Evolutionary conservation across 1,140 invertebrate species (phyloP), one percentile per base, ranked within the genome.

Genomic region (Pinna nobilis): DNA sequence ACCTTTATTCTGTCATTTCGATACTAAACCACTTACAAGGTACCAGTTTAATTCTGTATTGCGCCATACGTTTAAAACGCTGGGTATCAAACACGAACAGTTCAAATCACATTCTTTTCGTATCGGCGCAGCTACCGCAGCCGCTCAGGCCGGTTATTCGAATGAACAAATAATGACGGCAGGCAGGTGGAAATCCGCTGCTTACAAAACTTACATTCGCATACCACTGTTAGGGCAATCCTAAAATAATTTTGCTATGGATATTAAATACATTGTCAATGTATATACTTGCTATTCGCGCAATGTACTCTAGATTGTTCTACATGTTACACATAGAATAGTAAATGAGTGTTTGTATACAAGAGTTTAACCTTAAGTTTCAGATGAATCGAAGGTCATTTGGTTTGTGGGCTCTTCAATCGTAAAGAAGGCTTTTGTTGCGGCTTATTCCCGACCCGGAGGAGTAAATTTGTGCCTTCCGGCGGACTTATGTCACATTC

Each of bases 1-100:
- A 44, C 20, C 20, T 13, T 30, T 64, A 9, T 64, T 64, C 28
- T 64, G 60, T 30, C 60, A 64, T 33, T 64, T 47, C 20, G 33
- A 20, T 41, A 41, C 37, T 5, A 6, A n/a, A 15, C 44, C 30
- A 32, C 30, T 66, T 28, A 51, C 63, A 3, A 4, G 63, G 28
- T 50, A 23, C 35, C 63, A 66, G 20, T 66, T 66, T 33, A 50
- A 44, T 18, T 3, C 23, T 33, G 30, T 66, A 18, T 37, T 66
- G 23, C 32, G 20, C 15, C 50, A 51, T 32, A 18, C 9, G 1
- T 51, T 66, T 11, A n/a, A 7, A 20, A 25, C 39, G n/a, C 51
- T 66, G n/a, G 47, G 28, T 15, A 20, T 44, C 3, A 37, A 53
- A 13, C 20, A 18, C n/a, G 30, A 13, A 47, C 23, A 33, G 9